These are phyloP conservation scores for Acanthococcus lagerstroemiae DNA, from an alignment of 2,888 invertebrate genomes.

Conservation along the genomic window DNA sequence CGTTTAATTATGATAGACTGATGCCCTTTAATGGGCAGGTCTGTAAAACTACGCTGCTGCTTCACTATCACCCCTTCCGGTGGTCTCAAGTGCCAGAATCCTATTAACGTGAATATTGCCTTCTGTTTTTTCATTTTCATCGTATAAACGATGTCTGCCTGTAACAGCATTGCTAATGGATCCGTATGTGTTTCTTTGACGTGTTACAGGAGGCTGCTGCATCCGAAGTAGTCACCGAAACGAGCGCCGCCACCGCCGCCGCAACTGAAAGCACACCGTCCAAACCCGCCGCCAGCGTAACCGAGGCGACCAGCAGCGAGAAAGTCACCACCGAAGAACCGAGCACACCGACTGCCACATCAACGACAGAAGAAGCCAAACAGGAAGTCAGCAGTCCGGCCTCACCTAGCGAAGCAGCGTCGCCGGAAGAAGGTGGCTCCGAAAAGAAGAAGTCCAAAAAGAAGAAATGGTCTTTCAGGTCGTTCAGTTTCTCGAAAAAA, in stretches of 20 bases:
- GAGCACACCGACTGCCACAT: constrained; percentile 46
- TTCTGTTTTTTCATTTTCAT: no score
- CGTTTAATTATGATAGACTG: no score
- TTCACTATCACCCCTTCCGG: no score
- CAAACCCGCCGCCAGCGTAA: background rate
- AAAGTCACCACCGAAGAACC: constrained; percentile 35
- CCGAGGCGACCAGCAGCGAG: background rate
- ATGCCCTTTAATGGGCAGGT: no score
- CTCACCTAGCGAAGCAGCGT: constrained; percentile 19
- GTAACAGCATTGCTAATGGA: no score
- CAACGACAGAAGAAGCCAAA: constrained; percentile 1
- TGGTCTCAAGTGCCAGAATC: no score
- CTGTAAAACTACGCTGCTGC: no score
- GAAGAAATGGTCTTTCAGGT: constrained; percentile 84
- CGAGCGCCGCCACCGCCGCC: background rate
- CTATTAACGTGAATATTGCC: no score
- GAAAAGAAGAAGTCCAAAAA: constrained; percentile 48
- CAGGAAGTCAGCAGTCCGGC: constrained; percentile 13
- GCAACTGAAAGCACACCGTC: background rate
- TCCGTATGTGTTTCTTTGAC: no score
- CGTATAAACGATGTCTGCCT: no score
- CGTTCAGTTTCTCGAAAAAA: constrained; percentile 76
- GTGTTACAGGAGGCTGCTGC: no score
- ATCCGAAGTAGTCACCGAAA: no score
- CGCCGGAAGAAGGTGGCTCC: constrained; percentile 31